Percentiles rank a stretch among this genome's conserved stretches.
Conservation (phyloP, 2,113 vertebrate species). For the Chaenocephalus aceratus region DNA sequence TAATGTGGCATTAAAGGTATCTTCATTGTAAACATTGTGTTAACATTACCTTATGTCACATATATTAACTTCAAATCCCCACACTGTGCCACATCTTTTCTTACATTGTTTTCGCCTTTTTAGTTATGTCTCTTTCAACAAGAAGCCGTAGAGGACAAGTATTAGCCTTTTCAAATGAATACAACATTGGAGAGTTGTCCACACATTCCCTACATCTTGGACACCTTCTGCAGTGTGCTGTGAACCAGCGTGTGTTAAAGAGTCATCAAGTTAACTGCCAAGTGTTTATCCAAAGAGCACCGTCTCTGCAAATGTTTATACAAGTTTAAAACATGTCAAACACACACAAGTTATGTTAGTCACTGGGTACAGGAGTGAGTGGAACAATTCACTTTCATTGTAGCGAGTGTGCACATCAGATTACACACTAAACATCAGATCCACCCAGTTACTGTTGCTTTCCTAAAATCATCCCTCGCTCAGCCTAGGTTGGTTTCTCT, state of each 20-base stretch:
- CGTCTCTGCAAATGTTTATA: constrained; percentile 67
- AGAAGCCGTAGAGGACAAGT: neutral
- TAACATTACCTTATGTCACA: neutral
- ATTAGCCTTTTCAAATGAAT: neutral
- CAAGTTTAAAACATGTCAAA: constrained; percentile 20
- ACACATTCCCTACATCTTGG: neutral
- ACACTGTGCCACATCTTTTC: neutral
- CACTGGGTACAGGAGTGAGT: constrained; percentile 13
- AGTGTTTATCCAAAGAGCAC: constrained; percentile 47
- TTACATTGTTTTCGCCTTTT: no score
- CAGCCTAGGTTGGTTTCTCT: neutral
- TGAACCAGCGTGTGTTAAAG: constrained; percentile 44
- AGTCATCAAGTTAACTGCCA: constrained; percentile 21
- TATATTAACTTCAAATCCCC: neutral
- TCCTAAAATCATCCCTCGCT: neutral
- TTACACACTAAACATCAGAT: neutral
- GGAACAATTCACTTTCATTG: neutral
- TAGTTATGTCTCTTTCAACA: neutral
- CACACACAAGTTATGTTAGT: constrained; percentile 5
- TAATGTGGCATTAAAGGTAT: constrained; percentile 29
- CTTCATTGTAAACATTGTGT: constrained; percentile 15
- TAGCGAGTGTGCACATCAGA: constrained; percentile 12
- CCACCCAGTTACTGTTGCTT: neutral
- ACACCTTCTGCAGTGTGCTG: neutral
- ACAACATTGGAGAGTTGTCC: neutral